Conservation (phyloP, 1,140 invertebrate genomes). For the Vollenhovia emeryi region DNA sequence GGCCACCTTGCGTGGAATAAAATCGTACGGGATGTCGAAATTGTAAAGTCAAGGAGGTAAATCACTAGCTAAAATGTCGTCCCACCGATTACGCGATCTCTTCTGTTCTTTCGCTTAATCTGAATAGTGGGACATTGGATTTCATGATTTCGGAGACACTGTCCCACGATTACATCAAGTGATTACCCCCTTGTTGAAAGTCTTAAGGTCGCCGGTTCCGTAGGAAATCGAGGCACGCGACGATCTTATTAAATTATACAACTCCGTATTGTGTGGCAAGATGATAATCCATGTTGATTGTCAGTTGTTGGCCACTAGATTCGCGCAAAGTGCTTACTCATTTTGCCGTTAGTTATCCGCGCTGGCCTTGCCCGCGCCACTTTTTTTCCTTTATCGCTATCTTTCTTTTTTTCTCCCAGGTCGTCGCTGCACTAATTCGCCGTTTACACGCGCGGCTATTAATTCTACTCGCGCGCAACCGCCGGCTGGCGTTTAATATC, state of each 20-base stretch:
- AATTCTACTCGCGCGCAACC: constrained; percentile 50
- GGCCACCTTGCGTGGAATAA: background rate
- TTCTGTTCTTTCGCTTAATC: too few relatives aligned
- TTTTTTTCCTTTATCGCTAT: constrained; percentile 23
- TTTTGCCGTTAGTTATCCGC: constrained; percentile 29
- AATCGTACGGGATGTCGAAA: background rate
- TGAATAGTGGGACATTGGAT: too few relatives aligned
- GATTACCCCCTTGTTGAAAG: too few relatives aligned
- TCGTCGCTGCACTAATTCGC: constrained; percentile 44
- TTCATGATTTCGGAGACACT: too few relatives aligned
- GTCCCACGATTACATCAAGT: too few relatives aligned
- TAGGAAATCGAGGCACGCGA: background rate
- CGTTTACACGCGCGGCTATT: constrained; percentile 55
- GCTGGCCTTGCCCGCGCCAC: background rate
- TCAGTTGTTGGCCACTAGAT: constrained; percentile 10
- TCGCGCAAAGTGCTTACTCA: constrained; percentile 13
- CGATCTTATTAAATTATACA: too few relatives aligned
- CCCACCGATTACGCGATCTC: too few relatives aligned
- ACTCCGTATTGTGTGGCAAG: background rate
- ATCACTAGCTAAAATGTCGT: too few relatives aligned
- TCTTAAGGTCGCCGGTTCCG: too few relatives aligned
- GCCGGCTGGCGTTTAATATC: constrained; percentile 51
- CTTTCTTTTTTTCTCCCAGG: background rate
- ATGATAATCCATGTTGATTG: background rate
- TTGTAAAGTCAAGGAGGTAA: too few relatives aligned